These are phyloP conservation scores for Lumbricus terrestris DNA, from an alignment of 2,888 invertebrate species.

Conservation along the genomic window DNA sequence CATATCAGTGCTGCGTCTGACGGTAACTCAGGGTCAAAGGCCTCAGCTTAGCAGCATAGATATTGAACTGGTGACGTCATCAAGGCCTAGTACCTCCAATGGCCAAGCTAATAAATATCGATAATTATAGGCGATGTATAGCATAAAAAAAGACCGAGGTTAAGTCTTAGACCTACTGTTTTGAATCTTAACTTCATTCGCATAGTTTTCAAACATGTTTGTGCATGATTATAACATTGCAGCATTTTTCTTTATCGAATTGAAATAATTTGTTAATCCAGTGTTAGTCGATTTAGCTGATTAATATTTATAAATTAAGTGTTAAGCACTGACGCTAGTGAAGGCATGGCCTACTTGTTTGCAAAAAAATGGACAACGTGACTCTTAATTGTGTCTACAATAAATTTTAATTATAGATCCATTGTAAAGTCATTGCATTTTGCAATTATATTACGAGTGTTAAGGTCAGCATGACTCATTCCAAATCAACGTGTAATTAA, in stretches of 20 bases:
- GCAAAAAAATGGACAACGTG: background rate
- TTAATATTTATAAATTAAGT: too few relatives aligned
- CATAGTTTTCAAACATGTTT: background rate
- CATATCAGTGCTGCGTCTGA: too few relatives aligned
- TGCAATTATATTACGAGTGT: background rate
- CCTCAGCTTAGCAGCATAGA: background rate
- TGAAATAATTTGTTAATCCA: background rate
- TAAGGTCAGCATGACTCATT: background rate
- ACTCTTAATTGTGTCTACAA: background rate
- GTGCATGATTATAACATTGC: background rate
- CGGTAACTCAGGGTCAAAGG: background rate
- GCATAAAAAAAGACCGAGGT: background rate
- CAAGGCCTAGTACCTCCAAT: background rate
- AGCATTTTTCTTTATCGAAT: background rate
- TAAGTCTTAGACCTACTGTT: background rate
- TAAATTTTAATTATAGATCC: too few relatives aligned
- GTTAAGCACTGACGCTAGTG: too few relatives aligned
- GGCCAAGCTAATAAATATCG: background rate
- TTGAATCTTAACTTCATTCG: background rate
- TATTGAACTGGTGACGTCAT: background rate
- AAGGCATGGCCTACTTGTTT: background rate
- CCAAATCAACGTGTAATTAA: background rate
- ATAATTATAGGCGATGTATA: background rate
- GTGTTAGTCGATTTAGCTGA: background rate
- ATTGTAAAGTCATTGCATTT: background rate